Evolutionary conservation across 2,113 vertebrate species (phyloP).

Genomic region (Macheiramphus alcinus): DNA sequence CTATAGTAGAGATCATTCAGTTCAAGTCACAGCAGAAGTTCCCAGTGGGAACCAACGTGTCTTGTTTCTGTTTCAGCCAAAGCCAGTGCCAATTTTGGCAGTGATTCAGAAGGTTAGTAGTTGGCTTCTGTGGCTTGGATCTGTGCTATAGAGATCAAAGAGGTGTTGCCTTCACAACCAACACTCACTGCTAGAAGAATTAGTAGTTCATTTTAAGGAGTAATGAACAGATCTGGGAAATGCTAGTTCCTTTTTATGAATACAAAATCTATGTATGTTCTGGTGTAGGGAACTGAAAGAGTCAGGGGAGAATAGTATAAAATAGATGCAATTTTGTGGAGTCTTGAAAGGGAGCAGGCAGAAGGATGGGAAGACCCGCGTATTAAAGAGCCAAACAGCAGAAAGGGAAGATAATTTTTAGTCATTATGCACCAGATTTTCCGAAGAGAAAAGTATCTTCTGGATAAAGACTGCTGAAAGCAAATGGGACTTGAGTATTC

Average conservation of each 20-base stretch:
- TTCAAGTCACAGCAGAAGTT: background rate
- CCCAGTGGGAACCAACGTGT: fast-evolving
- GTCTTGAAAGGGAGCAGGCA: background rate
- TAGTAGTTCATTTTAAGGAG: background rate
- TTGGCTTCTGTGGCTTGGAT: background rate
- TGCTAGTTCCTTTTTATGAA: background rate
- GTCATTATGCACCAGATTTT: background rate
- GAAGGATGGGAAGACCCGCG: background rate
- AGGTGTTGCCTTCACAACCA: background rate
- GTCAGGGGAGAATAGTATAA: background rate
- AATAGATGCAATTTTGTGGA: background rate
- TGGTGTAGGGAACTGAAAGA: background rate
- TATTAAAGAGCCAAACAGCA: background rate
- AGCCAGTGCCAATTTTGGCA: background rate
- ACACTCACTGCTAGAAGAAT: background rate
- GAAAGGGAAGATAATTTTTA: background rate
- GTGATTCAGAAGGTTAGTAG: background rate
- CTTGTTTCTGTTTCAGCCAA: background rate
- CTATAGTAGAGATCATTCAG: background rate
- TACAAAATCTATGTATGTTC: background rate
- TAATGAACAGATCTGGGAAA: background rate
- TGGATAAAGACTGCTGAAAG: background rate
- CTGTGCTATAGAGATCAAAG: background rate
- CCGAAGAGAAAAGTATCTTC: background rate
- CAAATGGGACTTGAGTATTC: background rate